These are phyloP conservation scores for Dipodomys spectabilis DNA, from an alignment of 2,113 vertebrate genomes.

Conservation along the genomic window DNA sequence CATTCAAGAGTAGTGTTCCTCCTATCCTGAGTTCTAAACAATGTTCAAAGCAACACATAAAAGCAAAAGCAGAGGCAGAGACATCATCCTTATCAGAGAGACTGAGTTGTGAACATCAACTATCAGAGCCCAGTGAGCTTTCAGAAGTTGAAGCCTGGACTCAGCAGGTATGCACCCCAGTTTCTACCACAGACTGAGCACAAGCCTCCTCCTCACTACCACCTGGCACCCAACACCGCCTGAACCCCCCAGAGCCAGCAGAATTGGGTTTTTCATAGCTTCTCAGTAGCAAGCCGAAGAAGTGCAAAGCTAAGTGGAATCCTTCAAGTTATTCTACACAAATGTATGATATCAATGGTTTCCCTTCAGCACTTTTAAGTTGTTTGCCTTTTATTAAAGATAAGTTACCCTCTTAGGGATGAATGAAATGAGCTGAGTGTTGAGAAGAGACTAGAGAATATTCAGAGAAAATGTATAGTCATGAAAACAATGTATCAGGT, in stretches of 20 bases:
- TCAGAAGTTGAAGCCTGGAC: not conserved
- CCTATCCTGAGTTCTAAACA: not conserved
- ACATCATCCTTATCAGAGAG: not conserved
- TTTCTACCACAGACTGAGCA: not conserved
- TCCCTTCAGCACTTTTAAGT: no score
- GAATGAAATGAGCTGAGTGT: not conserved
- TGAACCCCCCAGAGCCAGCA: not conserved
- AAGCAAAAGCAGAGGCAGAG: not conserved
- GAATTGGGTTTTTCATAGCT: not conserved
- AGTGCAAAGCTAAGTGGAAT: not conserved
- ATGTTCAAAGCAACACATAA: constrained; percentile 7
- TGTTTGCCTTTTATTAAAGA: no score
- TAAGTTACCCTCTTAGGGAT: not conserved
- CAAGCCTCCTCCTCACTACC: not conserved
- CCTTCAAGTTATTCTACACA: not conserved
- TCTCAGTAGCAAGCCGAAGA: not conserved
- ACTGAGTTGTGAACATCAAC: not conserved
- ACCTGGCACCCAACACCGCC: rapidly evolving
- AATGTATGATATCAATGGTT: not conserved
- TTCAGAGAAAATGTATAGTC: not conserved
- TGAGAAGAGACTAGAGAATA: not conserved
- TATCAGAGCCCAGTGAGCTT: not conserved
- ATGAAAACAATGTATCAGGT: not conserved
- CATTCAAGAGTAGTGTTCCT: not conserved
- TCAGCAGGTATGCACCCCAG: not conserved